Percentiles rank a stretch among this genome's conserved stretches.
Conservation (phyloP, 2,888 invertebrate genomes). For the Drosophila testacea region DNA sequence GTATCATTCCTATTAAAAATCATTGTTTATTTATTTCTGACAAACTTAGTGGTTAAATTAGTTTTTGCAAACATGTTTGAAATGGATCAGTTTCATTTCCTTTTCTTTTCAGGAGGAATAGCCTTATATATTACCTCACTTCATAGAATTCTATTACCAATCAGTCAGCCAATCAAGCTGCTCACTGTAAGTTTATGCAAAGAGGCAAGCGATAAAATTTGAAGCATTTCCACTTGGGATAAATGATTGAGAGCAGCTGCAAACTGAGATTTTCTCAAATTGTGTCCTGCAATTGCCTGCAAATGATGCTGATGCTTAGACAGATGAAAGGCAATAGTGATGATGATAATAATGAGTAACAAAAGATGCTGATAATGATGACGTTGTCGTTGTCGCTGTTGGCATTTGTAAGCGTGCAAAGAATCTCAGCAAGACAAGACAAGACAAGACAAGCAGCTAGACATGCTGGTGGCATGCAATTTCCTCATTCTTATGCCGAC, state of each 20-base stretch:
- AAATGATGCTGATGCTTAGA: slow-evolving; percentile 50
- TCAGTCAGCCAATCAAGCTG: slow-evolving; percentile 27
- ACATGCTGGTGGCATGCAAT: slow-evolving; percentile 18
- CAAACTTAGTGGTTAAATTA: too few relatives aligned
- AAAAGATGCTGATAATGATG: background rate
- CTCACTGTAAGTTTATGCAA: slow-evolving; percentile 41
- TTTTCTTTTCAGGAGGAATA: too few relatives aligned
- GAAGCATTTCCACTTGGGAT: slow-evolving; percentile 46
- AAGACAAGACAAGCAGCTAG: slow-evolving; percentile 4
- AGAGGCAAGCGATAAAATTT: slow-evolving; percentile 63
- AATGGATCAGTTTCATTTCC: too few relatives aligned
- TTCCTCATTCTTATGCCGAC: background rate
- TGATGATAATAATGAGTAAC: background rate
- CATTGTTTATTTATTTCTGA: too few relatives aligned
- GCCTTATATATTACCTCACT: too few relatives aligned
- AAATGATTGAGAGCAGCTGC: slow-evolving; percentile 26
- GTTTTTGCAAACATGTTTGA: too few relatives aligned
- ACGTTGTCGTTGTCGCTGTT: slow-evolving; percentile 36
- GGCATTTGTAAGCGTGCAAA: slow-evolving; percentile 42
- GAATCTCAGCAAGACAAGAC: slow-evolving; percentile 23
- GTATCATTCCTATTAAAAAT: too few relatives aligned
- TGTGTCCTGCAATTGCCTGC: slow-evolving; percentile 56
- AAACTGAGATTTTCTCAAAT: slow-evolving; percentile 41
- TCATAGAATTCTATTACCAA: slow-evolving; percentile 6
- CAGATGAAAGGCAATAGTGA: slow-evolving; percentile 31